These are phyloP conservation scores for Lycocorax pyrrhopterus DNA, from an alignment of 2,113 vertebrate species.

Conservation along the genomic window DNA sequence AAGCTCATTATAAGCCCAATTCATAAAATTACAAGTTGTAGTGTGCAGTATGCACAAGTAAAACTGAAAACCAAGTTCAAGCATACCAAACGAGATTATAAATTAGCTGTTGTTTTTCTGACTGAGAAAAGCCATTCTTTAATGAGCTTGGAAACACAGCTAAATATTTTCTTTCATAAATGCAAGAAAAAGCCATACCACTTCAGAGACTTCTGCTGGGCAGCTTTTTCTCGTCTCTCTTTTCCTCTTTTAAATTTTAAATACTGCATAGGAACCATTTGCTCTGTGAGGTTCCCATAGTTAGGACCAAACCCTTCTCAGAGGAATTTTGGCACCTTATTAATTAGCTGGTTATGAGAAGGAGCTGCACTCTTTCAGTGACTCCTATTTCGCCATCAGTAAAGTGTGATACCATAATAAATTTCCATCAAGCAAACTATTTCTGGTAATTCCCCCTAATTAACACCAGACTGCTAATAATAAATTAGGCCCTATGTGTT, in stretches of 20 bases:
- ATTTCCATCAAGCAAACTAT: conserved; percentile 80
- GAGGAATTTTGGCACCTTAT: conserved; percentile 80
- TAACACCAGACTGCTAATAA: conserved; percentile 82
- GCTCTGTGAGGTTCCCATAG: conserved; percentile 65
- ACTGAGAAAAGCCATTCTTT: conserved; percentile 27
- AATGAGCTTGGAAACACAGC: conserved; percentile 23
- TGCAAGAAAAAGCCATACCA: conserved; percentile 15
- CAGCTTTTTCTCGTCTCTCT: conserved; percentile 27
- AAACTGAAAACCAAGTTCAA: neutral
- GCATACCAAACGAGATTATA: neutral
- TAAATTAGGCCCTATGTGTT: conserved; percentile 77
- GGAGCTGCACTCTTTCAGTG: conserved; percentile 78
- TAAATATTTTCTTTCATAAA: conserved; percentile 62
- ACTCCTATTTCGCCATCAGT: conserved; percentile 77
- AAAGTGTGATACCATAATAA: conserved; percentile 78
- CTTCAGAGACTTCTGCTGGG: conserved; percentile 49
- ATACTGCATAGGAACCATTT: conserved; percentile 69
- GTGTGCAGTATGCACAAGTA: neutral
- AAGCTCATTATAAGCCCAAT: neutral
- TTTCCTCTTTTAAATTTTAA: conserved; percentile 76
- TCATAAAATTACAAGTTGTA: neutral
- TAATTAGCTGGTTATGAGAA: conserved; percentile 79
- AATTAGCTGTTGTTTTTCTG: conserved; percentile 17
- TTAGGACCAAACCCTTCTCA: conserved; percentile 70
- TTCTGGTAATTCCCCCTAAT: conserved; percentile 84